Base-by-base conservation (phyloP, 1,140 invertebrate species). In the Homarus americanus region DNA sequence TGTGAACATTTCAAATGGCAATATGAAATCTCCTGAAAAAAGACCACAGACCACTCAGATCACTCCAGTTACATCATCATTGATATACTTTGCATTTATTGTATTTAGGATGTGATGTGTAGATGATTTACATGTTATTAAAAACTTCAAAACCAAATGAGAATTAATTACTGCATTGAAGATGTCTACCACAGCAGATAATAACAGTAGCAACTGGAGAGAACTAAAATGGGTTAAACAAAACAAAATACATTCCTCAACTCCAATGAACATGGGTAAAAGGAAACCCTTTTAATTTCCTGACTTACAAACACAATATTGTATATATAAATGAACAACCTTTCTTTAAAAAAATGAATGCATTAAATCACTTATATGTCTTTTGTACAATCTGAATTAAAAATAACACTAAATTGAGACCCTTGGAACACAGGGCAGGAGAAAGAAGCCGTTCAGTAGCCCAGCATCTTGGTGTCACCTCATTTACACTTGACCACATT, bases 321-420 rank as follows among this genome's bases (percentile, higher is more conserved):
- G n/a, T n/a, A n/a, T n/a, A 40, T 49, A 86, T 53, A 73, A 73
- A 72, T 76, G 44, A 34, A 44, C 28, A 80, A 80, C 40, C 78
- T 76, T 72, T 73, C n/a, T 32, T 44, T 84, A 84, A 44, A 41
- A 38, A 44, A 41, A 41, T 69, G 44, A 49, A 36, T 44, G 36
- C 66, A 86, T 58, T 73, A 44, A 84, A 86, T 86, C 69, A 86
- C 72, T 75, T 44, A 53, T 40, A 73, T 86, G 83, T 86, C 83
- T 86, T 86, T 86, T 86, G 83, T 86, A 86, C 83, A 86, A 53
- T 58, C 10, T 75, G 49, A 86, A 86, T 44, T 73, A 72, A 69
- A 84, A 84, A 34, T 63, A 63, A 58, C 49, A 63, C 69, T 75
- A 36, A 41, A 72, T 72, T 76, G 73, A 76, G 73, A 76, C 73